Conservation (phyloP, 2,888 invertebrate genomes). For the Tryphoninae sp. region DNA sequence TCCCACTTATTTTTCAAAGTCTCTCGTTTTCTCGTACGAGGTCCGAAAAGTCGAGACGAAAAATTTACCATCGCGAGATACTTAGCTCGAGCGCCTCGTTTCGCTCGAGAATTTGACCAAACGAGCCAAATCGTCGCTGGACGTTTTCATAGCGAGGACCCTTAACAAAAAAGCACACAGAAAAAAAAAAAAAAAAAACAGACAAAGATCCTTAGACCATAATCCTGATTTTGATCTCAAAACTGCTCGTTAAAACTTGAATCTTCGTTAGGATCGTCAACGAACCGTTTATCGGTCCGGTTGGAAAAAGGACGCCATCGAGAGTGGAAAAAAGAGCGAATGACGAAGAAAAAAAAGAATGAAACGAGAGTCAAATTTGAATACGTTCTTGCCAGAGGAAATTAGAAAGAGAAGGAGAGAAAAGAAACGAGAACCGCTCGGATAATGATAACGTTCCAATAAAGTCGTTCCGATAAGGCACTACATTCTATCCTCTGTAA, state of each 20-base stretch:
- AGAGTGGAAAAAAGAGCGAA: slow-evolving; percentile 1
- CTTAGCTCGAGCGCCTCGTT: too few relatives aligned
- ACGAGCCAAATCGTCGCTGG: too few relatives aligned
- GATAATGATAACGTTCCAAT: slow-evolving; percentile 59
- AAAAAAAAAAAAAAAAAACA: too few relatives aligned
- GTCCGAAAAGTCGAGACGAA: too few relatives aligned
- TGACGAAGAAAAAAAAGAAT: neutral
- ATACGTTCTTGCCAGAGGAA: neutral
- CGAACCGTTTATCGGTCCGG: slow-evolving; percentile 35
- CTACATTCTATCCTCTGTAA: slow-evolving; percentile 54
- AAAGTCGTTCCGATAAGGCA: slow-evolving; percentile 58
- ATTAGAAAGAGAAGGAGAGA: slow-evolving; percentile 3
- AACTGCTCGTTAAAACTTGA: slow-evolving; percentile 56
- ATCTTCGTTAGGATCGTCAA: slow-evolving; percentile 49
- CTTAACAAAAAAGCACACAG: too few relatives aligned
- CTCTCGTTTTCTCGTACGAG: too few relatives aligned
- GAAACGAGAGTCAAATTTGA: neutral
- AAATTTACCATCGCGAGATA: too few relatives aligned
- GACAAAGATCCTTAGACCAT: slow-evolving; percentile 27
- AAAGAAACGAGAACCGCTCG: slow-evolving; percentile 21
- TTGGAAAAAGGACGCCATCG: neutral
- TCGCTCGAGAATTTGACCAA: too few relatives aligned
- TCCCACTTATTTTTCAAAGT: too few relatives aligned
- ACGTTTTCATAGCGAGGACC: too few relatives aligned
- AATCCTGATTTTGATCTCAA: slow-evolving; percentile 59